Conservation (phyloP, 2,888 invertebrate species). For the Mesopsocus fuscifrons region DNA sequence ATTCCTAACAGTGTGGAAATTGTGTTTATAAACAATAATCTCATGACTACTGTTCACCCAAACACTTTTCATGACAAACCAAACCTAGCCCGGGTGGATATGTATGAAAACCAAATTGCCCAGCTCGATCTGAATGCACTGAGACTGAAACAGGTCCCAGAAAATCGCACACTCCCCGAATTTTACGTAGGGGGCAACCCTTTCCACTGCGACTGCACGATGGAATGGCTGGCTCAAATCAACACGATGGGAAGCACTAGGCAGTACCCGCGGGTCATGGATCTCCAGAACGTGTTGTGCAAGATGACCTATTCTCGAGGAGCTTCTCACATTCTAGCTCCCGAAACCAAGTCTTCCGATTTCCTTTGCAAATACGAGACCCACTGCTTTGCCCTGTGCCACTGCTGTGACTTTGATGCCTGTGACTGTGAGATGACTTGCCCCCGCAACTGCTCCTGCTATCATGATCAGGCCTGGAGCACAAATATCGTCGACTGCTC, state of each 20-base stretch:
- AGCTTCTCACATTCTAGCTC: conserved; percentile 55
- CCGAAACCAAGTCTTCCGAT: conserved; percentile 58
- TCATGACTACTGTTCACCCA: conserved; percentile 56
- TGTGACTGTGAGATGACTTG: conserved; percentile 97
- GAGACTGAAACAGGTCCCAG: conserved; percentile 51
- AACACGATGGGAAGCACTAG: conserved; percentile 67
- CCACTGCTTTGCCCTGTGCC: conserved; percentile 86
- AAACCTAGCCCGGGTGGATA: conserved; percentile 68
- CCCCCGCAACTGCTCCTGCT: conserved; percentile 83
- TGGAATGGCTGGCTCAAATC: conserved; percentile 86
- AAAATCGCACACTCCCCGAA: conserved; percentile 58
- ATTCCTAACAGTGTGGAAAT: conserved; percentile 77
- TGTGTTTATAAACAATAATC: conserved; percentile 77
- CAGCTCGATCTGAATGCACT: conserved; percentile 66
- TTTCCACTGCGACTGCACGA: conserved; percentile 83
- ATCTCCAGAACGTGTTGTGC: conserved; percentile 74
- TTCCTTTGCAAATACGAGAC: conserved; percentile 84
- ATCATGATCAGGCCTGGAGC: conserved; percentile 85
- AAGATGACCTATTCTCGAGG: conserved; percentile 69
- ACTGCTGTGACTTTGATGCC: conserved; percentile 89
- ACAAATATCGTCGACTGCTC: conserved; percentile 87
- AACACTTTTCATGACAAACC: conserved; percentile 76
- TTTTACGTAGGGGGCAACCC: conserved; percentile 87
- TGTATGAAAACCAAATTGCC: conserved; percentile 73
- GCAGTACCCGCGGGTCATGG: conserved; percentile 76